Base-by-base conservation (phyloP, 2,113 vertebrate genomes). In the Oryzias celebensis region DNA sequence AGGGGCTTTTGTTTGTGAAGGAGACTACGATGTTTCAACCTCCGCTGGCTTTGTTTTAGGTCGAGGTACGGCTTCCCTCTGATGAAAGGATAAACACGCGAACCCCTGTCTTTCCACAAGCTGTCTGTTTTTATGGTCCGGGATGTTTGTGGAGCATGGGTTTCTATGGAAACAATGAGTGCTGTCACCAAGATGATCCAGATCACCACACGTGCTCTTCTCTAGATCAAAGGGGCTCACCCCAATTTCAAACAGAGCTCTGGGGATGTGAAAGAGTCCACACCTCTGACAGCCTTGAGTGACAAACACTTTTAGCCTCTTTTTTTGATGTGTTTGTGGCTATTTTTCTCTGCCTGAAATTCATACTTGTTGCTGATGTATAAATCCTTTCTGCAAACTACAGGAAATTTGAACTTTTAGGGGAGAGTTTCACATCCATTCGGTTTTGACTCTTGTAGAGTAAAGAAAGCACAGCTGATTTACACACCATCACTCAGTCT, bases 161-260 rank as follows among this genome's bases (percentile, higher is more conserved):
- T 89, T 86, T 72, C 83, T 68, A 86, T 78, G 84, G 87, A 77
- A 85, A 89, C 87, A 55, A 36, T 1, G 23, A 68, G 59, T 16
- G 28, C 59, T 64, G 68, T 70, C 73, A 69, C 72, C 74, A 78
- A 81, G 65, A 65, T 55, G 70, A 72, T 74, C 65, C 8, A 71
- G 77, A 77, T 87, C 80, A 77, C 71, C 41, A 66, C 70, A 48
- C 43, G 43, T 75, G 68, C 80, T 78, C 69, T 49, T 56, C 58
- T 46, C 71, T 54, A 52, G 81, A 85, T 71, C 82, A 85, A 75
- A 86, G 85, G 85, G 80, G 82, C 53, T 82, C 83, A 86, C 84
- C 86, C 83, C 89, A 88, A 89, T 87, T 88, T 88, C 74, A 62
- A 56, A 45, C 36, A 46, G 55, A 71, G 77, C 78, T 68, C 53